Evolutionary conservation across 35 echinoderm and acorn worm genomes (phyloP), one percentile per base, ranked within the genome.

Genomic region (Amphiura filiformis): DNA sequence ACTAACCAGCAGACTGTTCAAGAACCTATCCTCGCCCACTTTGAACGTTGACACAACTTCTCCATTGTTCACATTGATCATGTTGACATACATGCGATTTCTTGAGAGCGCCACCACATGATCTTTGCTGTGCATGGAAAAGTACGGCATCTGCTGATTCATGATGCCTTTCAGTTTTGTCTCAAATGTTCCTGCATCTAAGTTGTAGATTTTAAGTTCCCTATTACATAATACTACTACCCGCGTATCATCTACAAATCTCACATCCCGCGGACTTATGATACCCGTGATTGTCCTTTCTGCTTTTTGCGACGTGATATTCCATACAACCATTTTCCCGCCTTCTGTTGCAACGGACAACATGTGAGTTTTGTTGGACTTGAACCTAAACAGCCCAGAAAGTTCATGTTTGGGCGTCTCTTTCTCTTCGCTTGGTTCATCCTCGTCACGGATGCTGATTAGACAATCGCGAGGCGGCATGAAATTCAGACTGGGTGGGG

Each of bases 51-150:
- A 86, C 40, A 82, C 89, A 18, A 94, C 89, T 30, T 94, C 87
- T 17, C 96, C 96, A 35, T 77, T 98, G 33, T 37, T 81, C 12
- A 94, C 89, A 32, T 98, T 94, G 77, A 98, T 98, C 32, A 98
- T 90, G 87, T 98, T 98, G 70, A 98, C 96, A 77, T 94, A 92
- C 96, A 98, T 98, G 1, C 96, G 89, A 70, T 98, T 98, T 2
- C 96, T 85, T 0, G 96, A 91, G 31, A 98, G 87, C 35, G 96
- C 96, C 82, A 98, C 96, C 64, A 98, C 92, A 31, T 98, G 96
- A 15, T 98, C 96, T 65, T 88, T 80, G 42, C 94, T 92, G 12
- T 94, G 93, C 20, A 98, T 75, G 20, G 89, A 81, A 39, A 91
- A 98, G 75, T 90, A 98, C 1, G 96, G 96, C 96, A 98, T 98